A percentile compares a stretch with the other conserved stretches of the same genome.
phyloP scores from a whole-genome alignment of 2,113 vertebrate species.

The Phylloscopus trochilus region DNA sequence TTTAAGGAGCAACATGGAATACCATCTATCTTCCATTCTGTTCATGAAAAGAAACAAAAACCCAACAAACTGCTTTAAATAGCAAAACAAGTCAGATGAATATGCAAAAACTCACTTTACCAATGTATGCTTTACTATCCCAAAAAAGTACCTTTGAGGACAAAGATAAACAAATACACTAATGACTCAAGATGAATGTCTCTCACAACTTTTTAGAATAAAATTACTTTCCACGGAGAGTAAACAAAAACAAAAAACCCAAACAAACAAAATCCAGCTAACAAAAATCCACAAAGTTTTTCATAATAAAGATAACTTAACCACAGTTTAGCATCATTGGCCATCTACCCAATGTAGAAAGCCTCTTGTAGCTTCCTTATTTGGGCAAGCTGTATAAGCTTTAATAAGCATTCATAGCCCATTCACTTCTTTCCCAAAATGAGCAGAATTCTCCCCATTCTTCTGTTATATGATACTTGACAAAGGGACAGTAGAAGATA shows the following conservation, averaged over 20 bases:
- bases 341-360: not conserved
- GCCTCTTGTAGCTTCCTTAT: not conserved
- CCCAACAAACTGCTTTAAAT: not conserved
- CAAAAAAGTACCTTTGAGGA: not conserved
- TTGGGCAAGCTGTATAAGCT: not conserved
- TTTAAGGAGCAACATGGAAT: not conserved
- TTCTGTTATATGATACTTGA: not conserved
- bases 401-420: not conserved
- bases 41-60: not conserved
- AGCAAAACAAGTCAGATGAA: not conserved
- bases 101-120: not conserved
- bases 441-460: not conserved
- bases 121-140: not conserved
- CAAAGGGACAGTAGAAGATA: not conserved
- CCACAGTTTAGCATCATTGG: not conserved
- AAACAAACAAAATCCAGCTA: not conserved
- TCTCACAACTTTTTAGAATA: not conserved
- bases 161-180: not conserved
- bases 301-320: not conserved
- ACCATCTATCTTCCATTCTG: not conserved
- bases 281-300: not conserved
- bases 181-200: not conserved
- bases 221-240: not conserved
- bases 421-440: not conserved
- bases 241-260: not conserved